Base-by-base conservation (phyloP, 2,113 vertebrate species). In the Centropristis striata region DNA sequence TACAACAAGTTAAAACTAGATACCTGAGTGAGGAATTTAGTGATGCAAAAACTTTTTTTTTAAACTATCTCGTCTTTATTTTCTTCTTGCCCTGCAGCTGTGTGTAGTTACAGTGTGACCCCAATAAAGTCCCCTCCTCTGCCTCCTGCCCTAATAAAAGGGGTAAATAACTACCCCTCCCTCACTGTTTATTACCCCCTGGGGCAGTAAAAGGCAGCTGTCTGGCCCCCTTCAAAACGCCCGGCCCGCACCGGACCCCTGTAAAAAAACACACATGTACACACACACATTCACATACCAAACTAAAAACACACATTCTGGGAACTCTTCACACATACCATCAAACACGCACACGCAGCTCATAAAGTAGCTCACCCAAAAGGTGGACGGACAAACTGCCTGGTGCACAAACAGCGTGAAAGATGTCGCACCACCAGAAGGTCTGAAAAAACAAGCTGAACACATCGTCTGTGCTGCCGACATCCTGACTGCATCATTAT, bases 141-240 rank as follows among this genome's bases (percentile, higher is more conserved):
- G 64, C 88, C 90, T 92, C 85, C 88, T 91, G 87, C 85, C 88
- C 93, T 88, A 93, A 92, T 95, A 93, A 95, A 94, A 93, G 71
- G 72, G 91, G 85, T 91, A 94, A 93, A 94, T 92, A 93, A 92
- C 93, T 83, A 71, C 90, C 89, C 91, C 92, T 93, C 92, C 93
- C 88, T 92, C 82, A 60, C 69, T 90, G 90, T 93, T 95, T 95
- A 95, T 95, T 92, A 92, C 83, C 89, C 94, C 94, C 92, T 90
- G 90, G 90, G 93, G 94, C 94, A 94, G 93, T 95, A 94, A 95
- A 96, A 95, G 86, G 90, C 94, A 95, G 94, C 94, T 96, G 94
- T 93, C 93, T 88, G 86, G 75, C 80, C 88, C 71, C 47, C 66
- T 88, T 92, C 81, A 90, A 92, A 92, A 88, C 11, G 25, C 74